Evolutionary conservation across 1,140 invertebrate species (phyloP), one percentile per base, ranked within the genome.

Genomic region (Lycorma delicatula): DNA sequence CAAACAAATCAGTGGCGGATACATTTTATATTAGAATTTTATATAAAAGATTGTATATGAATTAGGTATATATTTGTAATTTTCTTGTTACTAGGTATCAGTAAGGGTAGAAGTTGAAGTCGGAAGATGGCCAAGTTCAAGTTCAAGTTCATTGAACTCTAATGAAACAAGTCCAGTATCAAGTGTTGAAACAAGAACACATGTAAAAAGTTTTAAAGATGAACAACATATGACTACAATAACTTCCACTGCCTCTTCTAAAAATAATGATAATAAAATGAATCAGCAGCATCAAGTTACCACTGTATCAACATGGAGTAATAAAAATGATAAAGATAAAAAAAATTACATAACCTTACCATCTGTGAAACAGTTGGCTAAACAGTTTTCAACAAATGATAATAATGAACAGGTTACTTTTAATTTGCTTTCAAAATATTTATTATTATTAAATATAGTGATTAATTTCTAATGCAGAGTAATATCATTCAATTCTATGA

Each of bases 281-380:
- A n/a, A n/a, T n/a, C 25, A 28, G 6, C 18, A 41, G 7, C 55
- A 57, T 7, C 31, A 41, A 13, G 44, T 48, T 5, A 47, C 55
- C 1, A 46, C 55, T 48, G 46, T 49, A 9, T 44, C 41, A 1
- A 44, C 41, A 16, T 44, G 41, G 41, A 38, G 36, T 38, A 2
- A 16, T 11, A 22, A 16, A 7, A 22, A 5, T 1, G 11, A 55
- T 20, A 27, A 50, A 34, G 36, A 31, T 20, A 27, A 48, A n/a
- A 12, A 57, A 22, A 46, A 29, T 7, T 41, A 36, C 38, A 56
- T 54, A 22, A 34, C 57, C 16, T 47, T 64, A 56, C 65, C 65
- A 9, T 65, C 62, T 28, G 66, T 67, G n/a, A 67, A 63, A 38
- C 60, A 67, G 49, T 48, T 67, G 25, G 64, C 64, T 7, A 65